Percentiles rank a stretch among this genome's conserved stretches.
These are phyloP conservation scores for Schizopygopsis pylzovi DNA, from an alignment of 2,797 vertebrate genomes.

Conservation along the genomic window DNA sequence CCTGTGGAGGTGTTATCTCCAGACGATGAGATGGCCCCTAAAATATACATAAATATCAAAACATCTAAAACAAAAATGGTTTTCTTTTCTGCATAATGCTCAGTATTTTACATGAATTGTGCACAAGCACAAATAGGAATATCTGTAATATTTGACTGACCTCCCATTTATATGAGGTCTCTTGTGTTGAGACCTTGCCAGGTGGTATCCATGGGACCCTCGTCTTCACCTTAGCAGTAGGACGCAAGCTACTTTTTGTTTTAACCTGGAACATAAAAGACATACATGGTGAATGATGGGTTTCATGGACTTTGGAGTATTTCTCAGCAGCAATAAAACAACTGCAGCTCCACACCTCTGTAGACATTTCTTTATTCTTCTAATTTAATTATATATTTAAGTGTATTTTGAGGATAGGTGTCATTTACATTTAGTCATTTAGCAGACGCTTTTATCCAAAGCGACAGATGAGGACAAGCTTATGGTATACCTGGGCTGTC, in stretches of 20 bases:
- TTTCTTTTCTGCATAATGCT: background rate
- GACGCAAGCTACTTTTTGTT: constrained; percentile 68
- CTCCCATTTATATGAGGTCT: constrained; percentile 86
- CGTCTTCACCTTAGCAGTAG: constrained; percentile 83
- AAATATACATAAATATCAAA: constrained; percentile 15
- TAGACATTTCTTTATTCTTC: background rate
- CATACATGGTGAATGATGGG: background rate
- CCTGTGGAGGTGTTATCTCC: constrained; percentile 76
- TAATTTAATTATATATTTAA: background rate
- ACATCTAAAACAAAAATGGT: background rate
- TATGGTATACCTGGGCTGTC: constrained; percentile 78
- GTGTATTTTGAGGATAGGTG: background rate
- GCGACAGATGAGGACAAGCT: background rate
- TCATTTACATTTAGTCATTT: too few species aligned
- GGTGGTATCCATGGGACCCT: constrained; percentile 90
- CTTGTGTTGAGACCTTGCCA: constrained; percentile 80
- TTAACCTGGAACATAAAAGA: constrained; percentile 50
- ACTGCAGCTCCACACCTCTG: background rate
- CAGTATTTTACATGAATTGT: background rate
- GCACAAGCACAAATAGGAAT: background rate
- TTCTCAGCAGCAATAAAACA: background rate
- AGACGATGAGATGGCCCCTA: constrained; percentile 83
- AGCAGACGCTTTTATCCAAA: too few species aligned
- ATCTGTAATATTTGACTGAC: constrained; percentile 68
- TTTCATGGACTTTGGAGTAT: background rate